phyloP scores from a whole-genome alignment of 2,113 vertebrate genomes.

The Hyperoodon ampullatus region DNA sequence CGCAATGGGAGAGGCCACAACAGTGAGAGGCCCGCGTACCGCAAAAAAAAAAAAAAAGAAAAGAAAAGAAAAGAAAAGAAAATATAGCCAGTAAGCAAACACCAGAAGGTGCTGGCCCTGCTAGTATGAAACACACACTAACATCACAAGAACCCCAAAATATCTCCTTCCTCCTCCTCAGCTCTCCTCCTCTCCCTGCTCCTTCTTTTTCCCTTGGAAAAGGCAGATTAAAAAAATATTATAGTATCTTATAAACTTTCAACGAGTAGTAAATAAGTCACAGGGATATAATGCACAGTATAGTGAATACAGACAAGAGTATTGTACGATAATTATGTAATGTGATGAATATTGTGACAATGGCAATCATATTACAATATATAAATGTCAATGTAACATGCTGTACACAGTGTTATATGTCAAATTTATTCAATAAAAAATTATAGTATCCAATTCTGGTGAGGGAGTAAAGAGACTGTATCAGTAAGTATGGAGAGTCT shows the following conservation, averaged over 20 bases:
- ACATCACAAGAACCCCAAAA: background rate
- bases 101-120: background rate
- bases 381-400: too few relatives aligned
- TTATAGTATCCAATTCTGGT: background rate
- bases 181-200: background rate
- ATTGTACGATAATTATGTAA: too few relatives aligned
- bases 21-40: too few relatives aligned
- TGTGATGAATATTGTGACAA: too few relatives aligned
- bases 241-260: too few relatives aligned
- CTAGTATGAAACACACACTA: background rate
- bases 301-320: too few relatives aligned
- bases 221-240: background rate
- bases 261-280: too few relatives aligned
- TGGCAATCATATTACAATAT: too few relatives aligned
- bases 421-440: background rate
- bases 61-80: background rate
- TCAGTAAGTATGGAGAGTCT: background rate
- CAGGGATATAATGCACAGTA: too few relatives aligned
- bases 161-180: background rate
- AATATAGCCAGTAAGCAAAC: background rate
- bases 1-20: rapidly evolving
- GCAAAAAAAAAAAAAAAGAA: too few relatives aligned
- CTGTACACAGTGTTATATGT: too few relatives aligned
- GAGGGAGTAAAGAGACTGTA: background rate
- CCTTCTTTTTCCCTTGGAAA: background rate